Base-by-base conservation (phyloP, 2,113 vertebrate species). In the Centrocercus urophasianus region DNA sequence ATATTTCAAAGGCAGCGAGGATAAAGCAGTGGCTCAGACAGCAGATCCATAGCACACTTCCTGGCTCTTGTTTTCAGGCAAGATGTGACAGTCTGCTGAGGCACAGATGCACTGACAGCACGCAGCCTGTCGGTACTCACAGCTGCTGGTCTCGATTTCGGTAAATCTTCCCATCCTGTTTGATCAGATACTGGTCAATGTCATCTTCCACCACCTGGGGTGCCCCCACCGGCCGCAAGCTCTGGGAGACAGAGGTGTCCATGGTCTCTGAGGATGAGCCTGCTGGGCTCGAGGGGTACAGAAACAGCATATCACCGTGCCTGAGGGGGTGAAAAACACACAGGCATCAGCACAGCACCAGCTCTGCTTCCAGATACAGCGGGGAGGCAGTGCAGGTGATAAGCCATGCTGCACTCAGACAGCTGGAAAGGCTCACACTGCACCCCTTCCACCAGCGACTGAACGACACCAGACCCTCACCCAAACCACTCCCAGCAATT, bases 131-230 rank as follows among this genome's bases (percentile, higher is more conserved):
- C 22, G n/a, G 11, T 95, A 98, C 99, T 98, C 88, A 99, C 99
- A 99, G 98, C 97, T 99, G 99, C 7, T 99, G 98, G 86, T 99
- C 99, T 93, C 91, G 97, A 95, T 98, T 99, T 71, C 99, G 96
- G 97, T 99, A 99, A 91, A 99, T 99, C 96, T 99, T 99, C 70
- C 99, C 99, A 1, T 99, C 99, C 93, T 99, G 99, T 77, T 98
- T 99, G 96, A 98, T 98, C 96, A 99, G 98, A 91, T 98, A 99
- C 95, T 99, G 99, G 95, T 99, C 99, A 0, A 99, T 99, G 85
- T 99, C 99, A 6, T 99, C 99, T 64, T 99, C 99, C 66, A 98
- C 98, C 96, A 99, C 97, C 40, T 97, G 98, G 20, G 98, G 97
- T 4, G 98, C 93, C 0, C 98, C 98, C n/a, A 89, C 86, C 11